A percentile compares a stretch with the other conserved stretches of the same genome.
phyloP scores from a whole-genome alignment of 2,113 vertebrate genomes.

The Terrapene triunguis region DNA sequence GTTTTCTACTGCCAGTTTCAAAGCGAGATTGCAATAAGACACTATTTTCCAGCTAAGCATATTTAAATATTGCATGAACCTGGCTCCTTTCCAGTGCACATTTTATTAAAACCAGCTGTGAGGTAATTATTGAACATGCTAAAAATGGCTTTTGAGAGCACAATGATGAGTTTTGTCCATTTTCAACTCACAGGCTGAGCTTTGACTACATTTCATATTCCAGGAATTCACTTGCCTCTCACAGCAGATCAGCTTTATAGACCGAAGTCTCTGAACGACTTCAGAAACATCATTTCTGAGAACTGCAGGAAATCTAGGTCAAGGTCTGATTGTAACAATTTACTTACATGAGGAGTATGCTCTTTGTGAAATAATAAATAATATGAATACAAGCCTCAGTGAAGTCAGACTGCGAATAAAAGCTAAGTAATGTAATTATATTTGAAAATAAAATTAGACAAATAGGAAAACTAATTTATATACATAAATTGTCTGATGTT shows the following conservation, averaged over 20 bases:
- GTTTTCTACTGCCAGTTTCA: not conserved
- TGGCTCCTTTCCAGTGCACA: not conserved
- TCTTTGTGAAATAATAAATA: constrained; percentile 50
- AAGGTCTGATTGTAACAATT: constrained; percentile 23
- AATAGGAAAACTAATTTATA: not conserved
- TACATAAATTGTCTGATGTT: not conserved
- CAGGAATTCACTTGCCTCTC: not conserved
- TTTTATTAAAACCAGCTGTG: constrained; percentile 53
- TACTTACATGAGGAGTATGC: not conserved
- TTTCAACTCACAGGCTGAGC: constrained; percentile 10
- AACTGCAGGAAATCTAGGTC: constrained; percentile 57
- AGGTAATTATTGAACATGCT: constrained; percentile 38
- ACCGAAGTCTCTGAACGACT: constrained; percentile 21
- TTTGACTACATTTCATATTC: constrained; percentile 31
- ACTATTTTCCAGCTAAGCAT: constrained; percentile 15
- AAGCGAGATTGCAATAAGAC: not conserved
- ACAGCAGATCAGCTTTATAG: not conserved
- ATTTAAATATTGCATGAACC: constrained; percentile 37
- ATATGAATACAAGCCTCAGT: not conserved
- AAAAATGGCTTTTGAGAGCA: constrained; percentile 50
- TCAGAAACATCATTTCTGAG: constrained; percentile 36
- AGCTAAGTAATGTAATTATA: not conserved
- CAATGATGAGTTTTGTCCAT: constrained; percentile 24
- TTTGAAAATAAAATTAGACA: not conserved
- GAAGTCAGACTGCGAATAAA: constrained; percentile 32